Evolutionary conservation across 2,888 invertebrate species (phyloP), one percentile per base, ranked within the genome.

Genomic region (Drosophila meridiana): DNA sequence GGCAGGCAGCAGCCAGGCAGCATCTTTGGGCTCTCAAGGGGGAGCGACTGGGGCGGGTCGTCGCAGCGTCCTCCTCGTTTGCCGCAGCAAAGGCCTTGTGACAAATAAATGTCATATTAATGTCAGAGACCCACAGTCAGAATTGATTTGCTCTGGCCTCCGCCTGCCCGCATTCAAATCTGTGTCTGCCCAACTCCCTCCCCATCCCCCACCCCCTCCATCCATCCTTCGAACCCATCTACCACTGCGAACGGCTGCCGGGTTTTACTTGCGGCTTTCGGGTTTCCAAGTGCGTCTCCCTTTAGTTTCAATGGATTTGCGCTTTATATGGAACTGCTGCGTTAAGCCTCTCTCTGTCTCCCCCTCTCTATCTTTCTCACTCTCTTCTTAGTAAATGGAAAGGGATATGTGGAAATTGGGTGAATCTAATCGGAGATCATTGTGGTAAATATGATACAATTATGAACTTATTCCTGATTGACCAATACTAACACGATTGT

Each of bases 41-140:
- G 56, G 30, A 40, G 28, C 28, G n/a, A 34, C 13, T 28, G 50
- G n/a, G 77, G 66, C 79, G 70, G 75, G 66, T 56, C 83, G 70
- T 83, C 80, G 76, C 55, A 68, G 68, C 80, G 72, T 78, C 65
- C 83, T 67, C 83, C 73, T 74, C 66, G 73, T 68, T 65, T 67
- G 74, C 75, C 74, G 65, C 76, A 68, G 72, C 72, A 75, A 82
- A 80, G 79, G 88, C 72, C 75, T 76, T 76, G 58, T 83, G 87
- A 88, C 90, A 90, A 87, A 87, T 87, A 90, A 90, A 88, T 87
- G 87, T 87, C 87, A 90, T 76, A 87, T 87, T 87, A 90, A 89
- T 86, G 87, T 87, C 87, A 90, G 78, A 79, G 59, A 45, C 72
- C 72, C 85, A 76, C 83, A 85, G 84, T 66, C 83, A 64, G 79